Base-by-base conservation (phyloP, 2,888 invertebrate genomes). In the Metallyticus violacea region DNA sequence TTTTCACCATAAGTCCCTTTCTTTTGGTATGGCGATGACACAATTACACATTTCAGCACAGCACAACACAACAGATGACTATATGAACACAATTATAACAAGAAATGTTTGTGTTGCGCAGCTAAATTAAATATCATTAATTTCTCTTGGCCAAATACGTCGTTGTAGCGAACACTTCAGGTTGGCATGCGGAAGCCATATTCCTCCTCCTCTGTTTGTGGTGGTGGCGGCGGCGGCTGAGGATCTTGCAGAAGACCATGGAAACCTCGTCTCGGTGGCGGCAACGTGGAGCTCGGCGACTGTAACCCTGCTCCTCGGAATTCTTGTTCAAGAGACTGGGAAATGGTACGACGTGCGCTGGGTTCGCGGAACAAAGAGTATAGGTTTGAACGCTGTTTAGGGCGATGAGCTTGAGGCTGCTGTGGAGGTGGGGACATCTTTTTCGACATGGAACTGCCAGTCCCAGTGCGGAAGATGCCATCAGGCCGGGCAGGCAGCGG, bases 341-440 rank as follows among this genome's bases (percentile, higher is more conserved):
- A 90, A 7, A 90, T 89, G 85, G 89, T 89, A 62, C 90, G 88
- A 6, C 90, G 88, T 26, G 90, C 89, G 27, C 89, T 89, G 26
- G 89, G 89, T 85, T 90, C 90, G 9, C 89, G 86, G 86, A 90
- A 90, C 79, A 90, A 88, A 22, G 90, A 90, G 86, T 90, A 90
- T 40, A 91, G 87, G 86, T 90, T 90, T 79, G 89, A 89, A 25
- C 90, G 88, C 85, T 90, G 90, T 86, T 90, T 90, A 9, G 90
- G 90, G 28, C 89, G 87, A 79, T 85, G 87, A n/a, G 85, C 28
- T 25, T 79, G 40, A 15, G 85, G 76, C 28, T 77, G 80, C 22
- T 25, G 85, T 26, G 76, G 86, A 29, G 40, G 77, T n/a, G 29
- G 28, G n/a, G 40, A 62, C 6, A 26, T 7, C n/a, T 79, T 85